phyloP scores from a whole-genome alignment of 2,113 vertebrate genomes.

The Butastur rufipennis region DNA sequence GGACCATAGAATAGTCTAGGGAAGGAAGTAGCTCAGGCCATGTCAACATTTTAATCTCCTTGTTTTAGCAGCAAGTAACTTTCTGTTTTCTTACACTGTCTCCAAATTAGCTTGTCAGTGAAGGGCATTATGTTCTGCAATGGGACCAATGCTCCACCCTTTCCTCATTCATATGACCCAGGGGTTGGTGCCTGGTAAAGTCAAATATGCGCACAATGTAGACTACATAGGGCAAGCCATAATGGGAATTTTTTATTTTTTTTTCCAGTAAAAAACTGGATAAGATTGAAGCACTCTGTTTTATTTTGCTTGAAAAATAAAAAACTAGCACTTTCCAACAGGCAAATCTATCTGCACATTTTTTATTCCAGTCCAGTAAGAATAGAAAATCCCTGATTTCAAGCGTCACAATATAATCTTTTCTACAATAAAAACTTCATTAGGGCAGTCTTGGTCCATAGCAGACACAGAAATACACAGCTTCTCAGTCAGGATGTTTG shows the following conservation, averaged over 20 bases:
- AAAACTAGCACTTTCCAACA: background rate
- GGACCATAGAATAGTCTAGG: background rate
- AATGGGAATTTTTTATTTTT: background rate
- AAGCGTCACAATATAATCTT: background rate
- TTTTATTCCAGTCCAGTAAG: background rate
- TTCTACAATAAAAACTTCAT: background rate
- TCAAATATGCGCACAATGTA: rapidly evolving
- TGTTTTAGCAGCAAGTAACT: background rate
- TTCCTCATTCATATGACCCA: background rate
- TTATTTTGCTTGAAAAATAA: background rate
- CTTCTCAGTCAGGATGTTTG: background rate
- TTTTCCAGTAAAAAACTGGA: background rate
- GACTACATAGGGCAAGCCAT: background rate
- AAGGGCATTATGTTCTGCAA: background rate
- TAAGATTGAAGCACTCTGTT: background rate
- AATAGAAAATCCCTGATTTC: background rate
- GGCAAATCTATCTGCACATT: background rate
- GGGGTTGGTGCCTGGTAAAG: background rate
- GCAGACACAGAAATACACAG: background rate
- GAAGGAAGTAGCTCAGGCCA: background rate
- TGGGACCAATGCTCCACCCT: background rate
- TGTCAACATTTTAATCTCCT: background rate
- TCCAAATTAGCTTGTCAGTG: background rate
- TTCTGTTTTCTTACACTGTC: background rate
- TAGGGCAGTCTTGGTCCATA: background rate